A percentile compares a stretch with the other conserved stretches of the same genome.
phyloP scores from a whole-genome alignment of 2,797 vertebrate genomes.

The Ctenosaura bakeri region DNA sequence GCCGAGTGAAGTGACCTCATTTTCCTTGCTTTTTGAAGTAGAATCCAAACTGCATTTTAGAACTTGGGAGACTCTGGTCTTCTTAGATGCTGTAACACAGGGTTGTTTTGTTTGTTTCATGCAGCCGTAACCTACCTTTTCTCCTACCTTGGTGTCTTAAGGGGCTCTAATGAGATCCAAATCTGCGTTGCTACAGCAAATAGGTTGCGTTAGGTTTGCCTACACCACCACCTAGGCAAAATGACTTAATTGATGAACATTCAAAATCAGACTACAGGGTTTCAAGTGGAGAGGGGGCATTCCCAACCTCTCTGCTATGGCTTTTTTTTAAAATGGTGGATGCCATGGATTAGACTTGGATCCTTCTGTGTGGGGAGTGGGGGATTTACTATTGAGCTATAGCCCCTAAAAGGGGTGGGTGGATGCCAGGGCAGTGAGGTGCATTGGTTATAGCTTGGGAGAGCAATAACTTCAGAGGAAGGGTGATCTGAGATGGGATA shows the following conservation, averaged over 20 bases:
- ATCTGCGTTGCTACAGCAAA: not conserved
- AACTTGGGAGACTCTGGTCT: not conserved
- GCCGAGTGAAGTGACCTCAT: not conserved
- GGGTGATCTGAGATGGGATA: too few relatives aligned
- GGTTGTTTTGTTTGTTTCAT: not conserved
- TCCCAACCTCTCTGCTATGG: not conserved
- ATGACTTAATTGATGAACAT: not conserved
- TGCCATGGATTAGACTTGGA: not conserved
- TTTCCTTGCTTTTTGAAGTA: not conserved
- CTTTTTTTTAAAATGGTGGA: not conserved
- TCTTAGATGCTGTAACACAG: not conserved
- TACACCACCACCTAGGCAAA: too few relatives aligned
- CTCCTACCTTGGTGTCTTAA: not conserved
- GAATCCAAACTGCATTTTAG: not conserved
- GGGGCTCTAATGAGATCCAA: not conserved
- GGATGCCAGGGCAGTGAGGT: not conserved
- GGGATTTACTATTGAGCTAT: not conserved
- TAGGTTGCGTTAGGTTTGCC: too few relatives aligned
- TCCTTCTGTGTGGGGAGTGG: not conserved
- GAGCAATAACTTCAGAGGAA: not conserved
- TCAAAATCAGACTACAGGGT: not conserved
- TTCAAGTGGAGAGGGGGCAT: not conserved
- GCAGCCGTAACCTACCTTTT: not conserved
- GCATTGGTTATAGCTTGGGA: not conserved
- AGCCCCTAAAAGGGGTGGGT: not conserved